Evolutionary conservation across 1,140 invertebrate species (phyloP), one percentile per base, ranked within the genome.

Genomic region (Fopius arisanus): DNA sequence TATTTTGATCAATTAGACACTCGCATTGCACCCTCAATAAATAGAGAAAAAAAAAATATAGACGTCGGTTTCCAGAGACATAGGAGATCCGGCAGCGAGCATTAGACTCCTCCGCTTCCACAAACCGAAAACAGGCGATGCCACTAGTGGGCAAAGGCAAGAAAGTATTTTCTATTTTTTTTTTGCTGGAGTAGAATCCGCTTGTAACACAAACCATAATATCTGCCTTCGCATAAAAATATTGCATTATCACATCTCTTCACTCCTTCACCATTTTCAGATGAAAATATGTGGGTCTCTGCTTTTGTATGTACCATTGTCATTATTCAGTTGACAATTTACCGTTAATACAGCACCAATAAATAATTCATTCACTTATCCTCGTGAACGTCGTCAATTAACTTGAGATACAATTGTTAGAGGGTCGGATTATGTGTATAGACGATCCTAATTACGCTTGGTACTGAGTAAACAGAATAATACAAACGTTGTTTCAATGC

Each of bases 31-130:
- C 26, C 23, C 19, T 23, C 7, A 33, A 65, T 29, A 16, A 68
- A 71, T 19, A 21, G 37, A 66, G 72, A 5, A 67, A n/a, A 75
- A 68, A 10, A 75, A 74, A 54, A 77, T 43, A 69, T 41, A 12
- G 69, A 69, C 75, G 9, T 74, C 12, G 21, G 51, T 80, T 83
- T 86, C 84, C 86, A 87, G 84, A 87, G 82, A 87, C 80, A 78
- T 85, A 80, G 82, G 82, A 75, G 86, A 88, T 75, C 81, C 83
- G 65, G 82, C 83, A 71, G 84, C 84, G 78, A 83, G 80, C 75
- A 79, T 87, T 84, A 87, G 77, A 81, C 86, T 88, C 81, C 87
- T 88, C 78, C 86, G 80, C 75, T 83, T 83, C 82, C 63, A 82
- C 79, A 87, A 86, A 85, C 80, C 81, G 78, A 87, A 87, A 84